A percentile compares a stretch with the other conserved stretches of the same genome.
These are phyloP conservation scores for Wasmannia auropunctata DNA, from an alignment of 1,140 invertebrate genomes.

Conservation along the genomic window DNA sequence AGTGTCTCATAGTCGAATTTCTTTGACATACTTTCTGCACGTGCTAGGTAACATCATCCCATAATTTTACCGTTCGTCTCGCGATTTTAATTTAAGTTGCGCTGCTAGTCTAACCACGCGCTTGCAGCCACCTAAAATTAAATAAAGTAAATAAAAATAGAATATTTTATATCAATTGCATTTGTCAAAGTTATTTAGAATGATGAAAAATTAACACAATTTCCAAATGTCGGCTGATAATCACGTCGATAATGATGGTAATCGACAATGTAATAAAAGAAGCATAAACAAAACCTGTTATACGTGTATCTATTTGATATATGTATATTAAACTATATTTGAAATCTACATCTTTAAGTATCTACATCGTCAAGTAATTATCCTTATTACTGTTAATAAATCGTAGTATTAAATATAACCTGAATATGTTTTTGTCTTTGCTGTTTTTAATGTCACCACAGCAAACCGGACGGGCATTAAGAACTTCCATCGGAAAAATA, in stretches of 20 bases:
- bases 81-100: not conserved
- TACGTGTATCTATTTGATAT: not conserved
- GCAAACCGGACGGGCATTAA: not conserved
- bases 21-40: not conserved
- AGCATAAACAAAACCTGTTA: constrained; percentile 1
- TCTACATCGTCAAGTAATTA: not conserved
- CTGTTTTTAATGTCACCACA: not conserved
- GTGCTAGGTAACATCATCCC: not conserved
- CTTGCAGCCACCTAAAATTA: not conserved
- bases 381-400: not conserved
- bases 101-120: not conserved
- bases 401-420: not conserved
- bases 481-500: not conserved
- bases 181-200: not conserved
- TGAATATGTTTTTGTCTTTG: not conserved
- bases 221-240: constrained; percentile 5
- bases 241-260: not conserved
- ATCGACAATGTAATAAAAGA: not conserved
- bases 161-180: not conserved
- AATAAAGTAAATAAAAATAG: not conserved
- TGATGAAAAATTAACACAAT: constrained; percentile 4
- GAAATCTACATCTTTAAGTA: not conserved
- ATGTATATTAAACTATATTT: not conserved
- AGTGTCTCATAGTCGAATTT: constrained; percentile 9
- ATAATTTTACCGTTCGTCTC: not conserved